These are phyloP conservation scores for Redunca redunca DNA, from an alignment of 2,113 vertebrate genomes.

Conservation along the genomic window DNA sequence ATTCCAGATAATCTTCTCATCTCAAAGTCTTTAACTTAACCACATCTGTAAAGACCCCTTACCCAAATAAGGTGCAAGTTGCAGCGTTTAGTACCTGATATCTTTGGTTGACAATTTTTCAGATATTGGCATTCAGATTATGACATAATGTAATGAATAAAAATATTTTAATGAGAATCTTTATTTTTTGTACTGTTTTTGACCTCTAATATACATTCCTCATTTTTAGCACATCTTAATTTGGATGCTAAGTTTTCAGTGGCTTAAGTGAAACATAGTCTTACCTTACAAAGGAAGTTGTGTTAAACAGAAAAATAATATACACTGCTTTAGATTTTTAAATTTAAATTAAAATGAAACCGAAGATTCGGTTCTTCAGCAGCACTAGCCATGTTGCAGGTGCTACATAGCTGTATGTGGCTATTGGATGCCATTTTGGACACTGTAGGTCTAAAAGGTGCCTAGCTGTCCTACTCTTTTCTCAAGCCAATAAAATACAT, in stretches of 20 bases:
- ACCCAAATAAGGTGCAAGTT: neutral
- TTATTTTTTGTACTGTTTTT: neutral
- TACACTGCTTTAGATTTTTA: neutral
- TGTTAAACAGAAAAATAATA: neutral
- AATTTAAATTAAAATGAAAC: neutral
- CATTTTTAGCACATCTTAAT: neutral
- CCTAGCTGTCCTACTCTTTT: neutral
- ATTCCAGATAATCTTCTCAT: neutral
- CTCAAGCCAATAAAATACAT: neutral
- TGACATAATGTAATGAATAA: too few relatives aligned
- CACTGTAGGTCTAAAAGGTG: rapidly evolving
- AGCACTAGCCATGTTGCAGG: neutral
- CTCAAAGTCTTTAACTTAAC: neutral
- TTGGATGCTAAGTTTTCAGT: neutral
- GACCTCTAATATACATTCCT: neutral
- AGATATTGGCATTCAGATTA: neutral
- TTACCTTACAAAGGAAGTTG: neutral
- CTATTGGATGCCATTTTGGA: neutral
- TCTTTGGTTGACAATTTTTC: neutral
- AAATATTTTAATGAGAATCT: neutral
- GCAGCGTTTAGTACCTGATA: neutral
- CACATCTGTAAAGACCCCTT: neutral
- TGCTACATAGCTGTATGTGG: rapidly evolving
- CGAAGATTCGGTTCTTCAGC: neutral
- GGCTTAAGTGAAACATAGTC: neutral